Evolutionary conservation across 2,888 invertebrate genomes (phyloP).

Genomic region (Cephus spinipes): DNA sequence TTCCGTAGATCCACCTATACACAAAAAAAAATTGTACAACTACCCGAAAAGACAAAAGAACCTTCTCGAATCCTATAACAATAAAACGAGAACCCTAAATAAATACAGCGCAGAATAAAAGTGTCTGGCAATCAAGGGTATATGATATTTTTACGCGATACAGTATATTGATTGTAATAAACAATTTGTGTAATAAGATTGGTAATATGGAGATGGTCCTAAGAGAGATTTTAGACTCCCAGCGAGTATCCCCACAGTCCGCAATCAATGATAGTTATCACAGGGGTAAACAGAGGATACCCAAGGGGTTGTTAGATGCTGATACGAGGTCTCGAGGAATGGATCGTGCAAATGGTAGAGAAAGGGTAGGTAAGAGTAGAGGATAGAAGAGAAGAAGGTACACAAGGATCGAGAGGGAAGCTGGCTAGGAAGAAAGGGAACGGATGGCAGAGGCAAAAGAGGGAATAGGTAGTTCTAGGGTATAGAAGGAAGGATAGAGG

Average conservation of each 20-base stretch:
- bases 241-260: slow-evolving; percentile 22
- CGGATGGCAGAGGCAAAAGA: slow-evolving; percentile 30
- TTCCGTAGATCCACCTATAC: background rate
- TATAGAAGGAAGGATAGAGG: background rate
- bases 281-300: slow-evolving; percentile 45
- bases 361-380: background rate
- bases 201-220: background rate
- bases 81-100: background rate
- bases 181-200: background rate
- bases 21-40: background rate
- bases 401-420: slow-evolving; percentile 7
- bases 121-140: background rate
- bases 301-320: slow-evolving; percentile 44
- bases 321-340: slow-evolving; percentile 34
- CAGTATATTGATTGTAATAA: background rate
- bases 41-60: background rate
- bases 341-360: slow-evolving; percentile 27
- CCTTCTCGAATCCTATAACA: background rate
- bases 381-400: background rate
- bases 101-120: background rate
- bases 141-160: background rate
- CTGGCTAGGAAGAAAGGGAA: slow-evolving; percentile 16
- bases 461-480: slow-evolving; percentile 22
- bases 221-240: background rate
- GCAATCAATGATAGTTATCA: slow-evolving; percentile 48